phyloP scores from a whole-genome alignment of 2,888 invertebrate species.

The Ptychoptera contaminata region DNA sequence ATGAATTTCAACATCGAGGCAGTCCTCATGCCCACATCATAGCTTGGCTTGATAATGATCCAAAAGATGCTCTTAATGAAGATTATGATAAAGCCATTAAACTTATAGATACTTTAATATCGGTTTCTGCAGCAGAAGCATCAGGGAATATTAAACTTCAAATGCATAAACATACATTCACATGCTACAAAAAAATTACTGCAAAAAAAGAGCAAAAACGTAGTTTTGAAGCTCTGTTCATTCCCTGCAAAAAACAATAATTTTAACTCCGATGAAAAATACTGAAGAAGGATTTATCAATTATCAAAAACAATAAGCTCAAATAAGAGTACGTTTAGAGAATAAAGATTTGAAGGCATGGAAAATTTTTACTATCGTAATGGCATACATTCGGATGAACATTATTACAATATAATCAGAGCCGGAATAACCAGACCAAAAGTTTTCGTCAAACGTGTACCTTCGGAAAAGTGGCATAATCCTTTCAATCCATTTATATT shows the following conservation, averaged over 20 bases:
- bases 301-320: too few relatives aligned
- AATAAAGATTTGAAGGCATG: conserved; percentile 15
- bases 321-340: conserved; percentile 14
- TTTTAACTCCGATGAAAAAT: too few relatives aligned
- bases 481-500: too few relatives aligned
- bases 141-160: too few relatives aligned
- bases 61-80: conserved; percentile 11
- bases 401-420: too few relatives aligned
- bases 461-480: too few relatives aligned
- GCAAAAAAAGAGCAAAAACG: conserved; percentile 14
- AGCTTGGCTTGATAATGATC: too few relatives aligned
- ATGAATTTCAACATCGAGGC: conserved; percentile 18
- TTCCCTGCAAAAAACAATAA: too few relatives aligned
- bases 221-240: conserved; percentile 20
- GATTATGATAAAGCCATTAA: conserved; percentile 13
- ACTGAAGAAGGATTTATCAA: too few relatives aligned
- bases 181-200: conserved; percentile 14
- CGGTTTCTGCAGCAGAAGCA: conserved; percentile 4
- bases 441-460: too few relatives aligned
- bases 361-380: conserved; percentile 17
- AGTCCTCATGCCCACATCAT: conserved; percentile 21
- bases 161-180: conserved; percentile 15
- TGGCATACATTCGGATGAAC: conserved; percentile 16
- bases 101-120: conserved; percentile 6
- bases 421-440: too few relatives aligned